phyloP scores from a whole-genome alignment of 2,797 vertebrate species.

The Sparidentex hasta region DNA sequence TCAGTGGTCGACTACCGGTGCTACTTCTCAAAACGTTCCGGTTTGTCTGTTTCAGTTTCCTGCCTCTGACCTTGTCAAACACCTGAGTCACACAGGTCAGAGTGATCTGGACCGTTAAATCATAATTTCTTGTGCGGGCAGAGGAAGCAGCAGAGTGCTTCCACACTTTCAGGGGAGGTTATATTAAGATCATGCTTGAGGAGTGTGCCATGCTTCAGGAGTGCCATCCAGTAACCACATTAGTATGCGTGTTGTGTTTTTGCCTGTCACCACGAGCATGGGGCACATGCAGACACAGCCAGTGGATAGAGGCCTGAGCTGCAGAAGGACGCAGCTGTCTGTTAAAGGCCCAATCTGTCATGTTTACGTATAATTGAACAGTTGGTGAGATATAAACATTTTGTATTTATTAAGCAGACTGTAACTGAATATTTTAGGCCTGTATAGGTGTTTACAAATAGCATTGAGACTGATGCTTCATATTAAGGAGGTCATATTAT shows the following conservation, averaged over 20 bases:
- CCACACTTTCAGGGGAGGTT: constrained; percentile 53
- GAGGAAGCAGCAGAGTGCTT: constrained; percentile 42
- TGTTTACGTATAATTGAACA: not conserved
- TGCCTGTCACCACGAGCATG: constrained; percentile 53
- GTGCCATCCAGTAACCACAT: constrained; percentile 45
- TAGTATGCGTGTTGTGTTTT: constrained; percentile 73
- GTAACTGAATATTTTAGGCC: not conserved
- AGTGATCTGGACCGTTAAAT: constrained; percentile 39
- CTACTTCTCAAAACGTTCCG: not conserved
- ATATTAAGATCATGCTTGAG: constrained; percentile 65
- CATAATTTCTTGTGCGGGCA: constrained; percentile 29
- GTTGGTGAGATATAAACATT: not conserved
- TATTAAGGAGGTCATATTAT: too few relatives aligned
- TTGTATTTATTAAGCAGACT: not conserved
- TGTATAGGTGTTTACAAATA: not conserved
- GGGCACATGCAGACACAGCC: constrained; percentile 36
- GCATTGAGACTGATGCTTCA: too few relatives aligned
- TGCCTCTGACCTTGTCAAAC: constrained; percentile 34
- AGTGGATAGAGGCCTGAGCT: constrained; percentile 40
- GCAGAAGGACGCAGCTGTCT: constrained; percentile 45
- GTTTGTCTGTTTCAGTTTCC: not conserved
- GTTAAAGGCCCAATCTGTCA: constrained; percentile 24
- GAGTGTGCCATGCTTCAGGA: constrained; percentile 51
- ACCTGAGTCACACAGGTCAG: not conserved
- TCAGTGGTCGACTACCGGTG: not conserved